Evolutionary conservation across 2,113 vertebrate genomes (phyloP).

Genomic region (Cacatua alba): DNA sequence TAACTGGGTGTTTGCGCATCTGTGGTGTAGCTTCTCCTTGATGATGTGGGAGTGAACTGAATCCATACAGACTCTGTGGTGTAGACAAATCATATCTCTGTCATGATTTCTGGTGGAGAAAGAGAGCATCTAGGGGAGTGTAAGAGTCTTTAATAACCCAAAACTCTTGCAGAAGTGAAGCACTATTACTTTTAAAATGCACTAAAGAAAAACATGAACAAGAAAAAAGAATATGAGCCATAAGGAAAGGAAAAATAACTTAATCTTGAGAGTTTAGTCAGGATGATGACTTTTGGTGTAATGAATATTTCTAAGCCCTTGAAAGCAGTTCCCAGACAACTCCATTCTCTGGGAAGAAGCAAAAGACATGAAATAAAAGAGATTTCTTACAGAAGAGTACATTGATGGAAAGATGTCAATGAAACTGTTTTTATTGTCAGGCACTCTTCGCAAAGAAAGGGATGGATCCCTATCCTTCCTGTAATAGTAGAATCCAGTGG

Average conservation of each 20-base stretch:
- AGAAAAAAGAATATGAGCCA: not conserved
- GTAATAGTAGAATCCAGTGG: not conserved
- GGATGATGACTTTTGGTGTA: not conserved
- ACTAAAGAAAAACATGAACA: not conserved
- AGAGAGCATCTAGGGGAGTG: not conserved
- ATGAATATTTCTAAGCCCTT: not conserved
- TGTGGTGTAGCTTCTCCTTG: not conserved
- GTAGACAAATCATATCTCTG: not conserved
- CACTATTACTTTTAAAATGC: not conserved
- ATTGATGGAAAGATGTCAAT: not conserved
- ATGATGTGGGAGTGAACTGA: not conserved
- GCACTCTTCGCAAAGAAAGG: not conserved
- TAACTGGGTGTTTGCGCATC: rapidly evolving
- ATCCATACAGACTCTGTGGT: not conserved
- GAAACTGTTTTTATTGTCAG: not conserved
- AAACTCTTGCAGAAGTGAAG: not conserved
- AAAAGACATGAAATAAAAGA: not conserved
- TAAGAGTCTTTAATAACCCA: not conserved
- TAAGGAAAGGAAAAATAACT: not conserved
- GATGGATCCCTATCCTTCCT: not conserved
- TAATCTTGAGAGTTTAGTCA: not conserved
- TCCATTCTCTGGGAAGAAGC: not conserved
- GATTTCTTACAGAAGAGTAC: not conserved
- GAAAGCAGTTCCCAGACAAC: not conserved
- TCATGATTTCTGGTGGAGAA: not conserved